Evolutionary conservation across 2,113 vertebrate genomes (phyloP).

Genomic region (Equus przewalskii): DNA sequence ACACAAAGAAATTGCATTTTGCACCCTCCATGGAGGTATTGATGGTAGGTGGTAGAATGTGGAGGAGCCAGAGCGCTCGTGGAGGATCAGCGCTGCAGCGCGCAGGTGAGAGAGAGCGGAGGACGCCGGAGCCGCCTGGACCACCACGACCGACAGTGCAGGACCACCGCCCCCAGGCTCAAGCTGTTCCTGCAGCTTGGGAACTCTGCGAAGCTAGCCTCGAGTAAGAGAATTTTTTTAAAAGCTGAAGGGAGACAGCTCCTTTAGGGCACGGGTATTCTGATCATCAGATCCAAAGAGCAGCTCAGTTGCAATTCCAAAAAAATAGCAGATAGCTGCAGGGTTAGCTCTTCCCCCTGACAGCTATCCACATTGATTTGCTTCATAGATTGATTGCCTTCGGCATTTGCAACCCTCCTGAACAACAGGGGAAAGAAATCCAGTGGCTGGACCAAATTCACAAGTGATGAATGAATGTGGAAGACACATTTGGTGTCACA

Average conservation of each 20-base stretch:
- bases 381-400: constrained; percentile 71
- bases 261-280: not conserved
- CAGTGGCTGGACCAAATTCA: constrained; percentile 15
- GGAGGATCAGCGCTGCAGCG: not conserved
- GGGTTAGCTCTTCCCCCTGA: constrained; percentile 34
- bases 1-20: constrained; percentile 70
- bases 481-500: constrained; percentile 50
- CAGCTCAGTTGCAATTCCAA: constrained; percentile 21
- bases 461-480: constrained; percentile 48
- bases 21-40: constrained; percentile 2
- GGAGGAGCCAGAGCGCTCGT: not conserved
- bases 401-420: constrained; percentile 64
- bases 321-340: constrained; percentile 14
- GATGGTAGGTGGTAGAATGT: not conserved
- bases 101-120: not conserved
- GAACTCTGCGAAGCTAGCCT: not conserved
- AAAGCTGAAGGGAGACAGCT: not conserved
- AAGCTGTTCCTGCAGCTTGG: constrained; percentile 40
- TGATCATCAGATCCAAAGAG: constrained; percentile 54
- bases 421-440: not conserved
- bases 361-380: constrained; percentile 68
- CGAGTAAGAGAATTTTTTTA: not conserved
- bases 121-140: not conserved
- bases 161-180: not conserved
- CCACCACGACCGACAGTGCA: not conserved